A percentile compares a stretch with the other conserved stretches of the same genome.
These are phyloP conservation scores for Isoperla grammatica DNA, from an alignment of 2,888 invertebrate genomes.

Conservation along the genomic window DNA sequence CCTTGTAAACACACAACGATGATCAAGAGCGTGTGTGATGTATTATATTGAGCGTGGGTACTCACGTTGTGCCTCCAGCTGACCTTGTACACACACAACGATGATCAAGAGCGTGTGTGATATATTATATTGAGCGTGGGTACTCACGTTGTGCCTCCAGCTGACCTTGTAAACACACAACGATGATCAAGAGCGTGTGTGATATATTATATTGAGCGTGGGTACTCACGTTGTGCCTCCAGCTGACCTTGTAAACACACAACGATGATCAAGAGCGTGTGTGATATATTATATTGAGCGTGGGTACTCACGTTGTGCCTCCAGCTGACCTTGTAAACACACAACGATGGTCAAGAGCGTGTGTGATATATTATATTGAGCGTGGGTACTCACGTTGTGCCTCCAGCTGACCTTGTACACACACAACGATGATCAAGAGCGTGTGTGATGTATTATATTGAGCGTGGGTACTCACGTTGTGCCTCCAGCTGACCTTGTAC, in stretches of 20 bases:
- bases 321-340: slow-evolving; percentile 62
- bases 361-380: too few species aligned
- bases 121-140: neutral
- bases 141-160: slow-evolving; percentile 70
- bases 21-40: too few species aligned
- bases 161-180: slow-evolving; percentile 53
- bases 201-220: neutral
- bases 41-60: slow-evolving; percentile 31
- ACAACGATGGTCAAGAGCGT: too few species aligned
- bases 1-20: slow-evolving; percentile 46
- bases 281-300: neutral
- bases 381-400: slow-evolving; percentile 59
- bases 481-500: slow-evolving; percentile 72
- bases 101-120: too few species aligned
- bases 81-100: slow-evolving; percentile 52
- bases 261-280: too few species aligned
- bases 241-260: slow-evolving; percentile 56
- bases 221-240: slow-evolving; percentile 66
- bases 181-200: too few species aligned
- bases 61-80: slow-evolving; percentile 73
- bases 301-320: slow-evolving; percentile 61
- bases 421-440: too few species aligned
- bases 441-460: too few species aligned
- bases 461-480: slow-evolving; percentile 56
- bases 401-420: slow-evolving; percentile 68